Evolutionary conservation across 2,113 vertebrate species (phyloP).

Genomic region (Erinaceus europaeus): DNA sequence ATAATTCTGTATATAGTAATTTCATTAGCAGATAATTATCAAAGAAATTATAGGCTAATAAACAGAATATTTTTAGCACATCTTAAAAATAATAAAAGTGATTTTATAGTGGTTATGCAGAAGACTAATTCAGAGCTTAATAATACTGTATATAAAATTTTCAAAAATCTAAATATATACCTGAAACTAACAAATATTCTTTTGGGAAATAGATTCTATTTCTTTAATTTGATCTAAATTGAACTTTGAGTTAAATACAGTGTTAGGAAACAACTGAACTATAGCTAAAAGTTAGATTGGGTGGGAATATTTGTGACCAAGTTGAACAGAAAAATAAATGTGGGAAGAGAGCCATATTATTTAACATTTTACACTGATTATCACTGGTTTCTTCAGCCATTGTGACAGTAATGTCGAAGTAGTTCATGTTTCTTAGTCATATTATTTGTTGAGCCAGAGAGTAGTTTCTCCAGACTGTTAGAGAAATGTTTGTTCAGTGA

Average conservation of each 20-base stretch:
- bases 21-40: neutral
- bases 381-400: neutral
- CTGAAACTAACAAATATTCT: neutral
- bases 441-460: neutral
- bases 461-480: neutral
- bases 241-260: neutral
- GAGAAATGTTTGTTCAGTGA: neutral
- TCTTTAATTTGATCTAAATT: conserved; percentile 21
- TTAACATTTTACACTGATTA: neutral
- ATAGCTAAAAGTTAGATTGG: neutral
- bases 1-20: neutral
- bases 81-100: neutral
- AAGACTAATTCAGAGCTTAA: too few species aligned
- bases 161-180: too few species aligned
- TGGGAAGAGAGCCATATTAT: neutral
- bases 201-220: neutral
- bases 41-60: neutral
- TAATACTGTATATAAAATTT: too few species aligned
- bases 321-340: neutral
- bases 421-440: neutral
- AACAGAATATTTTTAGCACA: neutral
- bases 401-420: neutral
- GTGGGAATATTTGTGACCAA: conserved; percentile 3
- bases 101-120: neutral
- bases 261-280: neutral